Percentiles rank a stretch among this genome's conserved stretches.
These are phyloP conservation scores for Phytoseiulus persimilis DNA, from an alignment of 2,888 invertebrate genomes.

Conservation along the genomic window DNA sequence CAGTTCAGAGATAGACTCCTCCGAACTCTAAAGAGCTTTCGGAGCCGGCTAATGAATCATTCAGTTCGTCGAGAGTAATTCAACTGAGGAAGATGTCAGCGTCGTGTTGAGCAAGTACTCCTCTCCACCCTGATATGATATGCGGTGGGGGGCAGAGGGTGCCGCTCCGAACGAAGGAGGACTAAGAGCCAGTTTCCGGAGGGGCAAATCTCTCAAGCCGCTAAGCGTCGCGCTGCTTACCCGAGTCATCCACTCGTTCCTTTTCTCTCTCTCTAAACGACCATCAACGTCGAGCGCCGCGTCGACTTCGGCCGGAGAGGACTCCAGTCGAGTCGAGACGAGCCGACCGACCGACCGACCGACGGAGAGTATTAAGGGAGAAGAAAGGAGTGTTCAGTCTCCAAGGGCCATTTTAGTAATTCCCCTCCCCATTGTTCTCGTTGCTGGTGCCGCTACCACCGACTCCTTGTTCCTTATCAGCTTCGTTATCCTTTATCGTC, in stretches of 20 bases:
- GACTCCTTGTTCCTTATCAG: conserved; percentile 29
- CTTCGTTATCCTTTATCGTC: conserved; percentile 34
- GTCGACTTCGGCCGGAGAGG: not conserved
- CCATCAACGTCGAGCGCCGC: not conserved
- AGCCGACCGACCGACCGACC: not conserved
- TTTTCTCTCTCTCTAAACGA: not conserved
- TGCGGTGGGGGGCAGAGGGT: not conserved
- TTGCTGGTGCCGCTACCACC: not conserved
- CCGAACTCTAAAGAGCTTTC: not conserved
- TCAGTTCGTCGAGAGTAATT: not conserved
- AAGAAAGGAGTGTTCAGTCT: not conserved
- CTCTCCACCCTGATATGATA: not conserved
- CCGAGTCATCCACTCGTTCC: not conserved
- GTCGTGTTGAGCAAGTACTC: not conserved
- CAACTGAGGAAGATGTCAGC: not conserved
- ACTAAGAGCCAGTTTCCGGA: conserved; percentile 5
- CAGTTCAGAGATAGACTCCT: not conserved
- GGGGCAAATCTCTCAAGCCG: conserved; percentile 5
- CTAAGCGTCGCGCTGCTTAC: not conserved
- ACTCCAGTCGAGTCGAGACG: not conserved
- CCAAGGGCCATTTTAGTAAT: conserved; percentile 5
- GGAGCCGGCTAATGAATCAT: not conserved
- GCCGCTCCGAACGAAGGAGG: not conserved
- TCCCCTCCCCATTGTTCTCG: conserved; percentile 5
- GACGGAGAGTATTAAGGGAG: not conserved